Evolutionary conservation across 2,888 invertebrate species (phyloP).

Genomic region (Allacma fusca): DNA sequence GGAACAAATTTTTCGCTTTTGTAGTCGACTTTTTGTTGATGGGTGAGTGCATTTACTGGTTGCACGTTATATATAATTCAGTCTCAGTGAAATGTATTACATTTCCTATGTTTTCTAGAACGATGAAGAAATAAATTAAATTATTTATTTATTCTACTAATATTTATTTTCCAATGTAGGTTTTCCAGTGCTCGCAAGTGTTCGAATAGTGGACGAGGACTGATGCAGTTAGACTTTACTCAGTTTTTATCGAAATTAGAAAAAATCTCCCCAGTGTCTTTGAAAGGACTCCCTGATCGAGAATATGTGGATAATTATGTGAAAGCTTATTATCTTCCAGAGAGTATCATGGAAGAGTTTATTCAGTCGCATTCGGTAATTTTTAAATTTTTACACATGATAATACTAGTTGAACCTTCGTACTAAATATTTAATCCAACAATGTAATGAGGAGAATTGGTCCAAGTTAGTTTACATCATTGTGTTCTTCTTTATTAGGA

Average conservation of each 20-base stretch:
- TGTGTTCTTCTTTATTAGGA: no score
- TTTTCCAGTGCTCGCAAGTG: constrained; percentile 92
- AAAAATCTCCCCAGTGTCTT: constrained; percentile 81
- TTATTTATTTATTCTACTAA: constrained; percentile 3
- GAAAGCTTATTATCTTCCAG: constrained; percentile 94
- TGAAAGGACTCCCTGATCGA: constrained; percentile 77
- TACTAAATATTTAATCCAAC: no score
- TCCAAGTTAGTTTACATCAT: no score
- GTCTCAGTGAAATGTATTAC: no score
- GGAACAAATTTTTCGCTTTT: constrained; percentile 85
- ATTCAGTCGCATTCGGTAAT: constrained; percentile 78
- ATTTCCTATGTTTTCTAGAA: no score
- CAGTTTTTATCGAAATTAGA: constrained; percentile 92
- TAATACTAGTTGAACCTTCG: background rate
- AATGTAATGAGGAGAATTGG: no score
- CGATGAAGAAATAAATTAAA: no score
- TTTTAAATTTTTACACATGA: constrained; percentile 22
- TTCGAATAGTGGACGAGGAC: constrained; percentile 91
- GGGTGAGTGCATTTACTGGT: constrained; percentile 69
- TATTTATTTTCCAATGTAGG: constrained; percentile 66
- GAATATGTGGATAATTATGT: constrained; percentile 94
- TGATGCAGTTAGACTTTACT: constrained; percentile 98
- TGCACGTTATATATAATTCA: no score
- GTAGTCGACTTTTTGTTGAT: constrained; percentile 89
- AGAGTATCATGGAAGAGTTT: constrained; percentile 87